Evolutionary conservation across 1,140 invertebrate species (phyloP), one percentile per base, ranked within the genome.

Genomic region (Matsumurasca onukii): DNA sequence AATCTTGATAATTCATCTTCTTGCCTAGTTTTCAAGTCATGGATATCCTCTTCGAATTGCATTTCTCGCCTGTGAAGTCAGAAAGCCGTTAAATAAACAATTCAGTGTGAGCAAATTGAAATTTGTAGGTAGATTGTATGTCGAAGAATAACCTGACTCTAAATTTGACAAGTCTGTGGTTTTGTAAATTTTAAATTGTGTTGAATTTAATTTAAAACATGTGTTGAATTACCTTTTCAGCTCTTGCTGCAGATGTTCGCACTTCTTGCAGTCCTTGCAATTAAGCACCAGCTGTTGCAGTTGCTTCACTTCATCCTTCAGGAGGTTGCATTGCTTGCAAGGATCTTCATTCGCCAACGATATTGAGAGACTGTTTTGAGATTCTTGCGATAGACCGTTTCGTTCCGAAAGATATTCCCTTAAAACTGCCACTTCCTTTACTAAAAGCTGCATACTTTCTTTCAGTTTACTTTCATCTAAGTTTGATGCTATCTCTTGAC

Each of bases 191-290:
- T n/a, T n/a, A n/a, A n/a, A n/a, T n/a, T n/a, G n/a, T n/a, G n/a
- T n/a, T n/a, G n/a, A n/a, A n/a, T n/a, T n/a, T n/a, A n/a, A n/a
- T n/a, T n/a, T n/a, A n/a, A n/a, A n/a, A n/a, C n/a, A n/a, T n/a
- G n/a, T n/a, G n/a, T n/a, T n/a, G n/a, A 52, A 2, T 66, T 51
- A 82, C 80, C 80, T 82, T 70, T 81, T 79, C 22, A 85, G 72
- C 70, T 82, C 81, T 70, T 82, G 80, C 71, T 88, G 85, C 62
- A 89, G 77, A 39, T 83, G 79, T 61, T 82, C 77, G 73, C 87
- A 89, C 70, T 83, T 83, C 71, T 84, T 81, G 74, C 87, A 89
- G 15, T 74, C 73, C 15, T 71, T 71, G 9, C 72, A 66, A 9
- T 70, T 48, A 30, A 64, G 39, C 13, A 69, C 65, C 45, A 57